Evolutionary conservation across 2,888 invertebrate species (phyloP).

Genomic region (Hymenopus coronatus): DNA sequence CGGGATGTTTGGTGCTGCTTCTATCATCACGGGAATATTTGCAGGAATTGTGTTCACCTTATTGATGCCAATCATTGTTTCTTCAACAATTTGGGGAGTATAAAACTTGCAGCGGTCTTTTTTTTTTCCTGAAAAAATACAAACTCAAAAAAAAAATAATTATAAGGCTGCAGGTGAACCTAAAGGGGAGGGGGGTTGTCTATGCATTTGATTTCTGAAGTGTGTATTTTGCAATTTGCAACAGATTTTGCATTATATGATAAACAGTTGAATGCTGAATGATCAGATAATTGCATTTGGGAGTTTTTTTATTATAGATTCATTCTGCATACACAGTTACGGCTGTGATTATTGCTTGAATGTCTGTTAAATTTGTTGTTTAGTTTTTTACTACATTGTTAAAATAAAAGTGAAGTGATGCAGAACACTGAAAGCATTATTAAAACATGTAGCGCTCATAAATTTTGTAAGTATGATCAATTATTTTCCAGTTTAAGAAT

Average conservation of each 20-base stretch:
- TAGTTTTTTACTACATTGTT: neutral
- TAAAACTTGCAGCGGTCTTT: neutral
- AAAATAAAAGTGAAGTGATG: neutral
- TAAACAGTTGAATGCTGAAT: neutral
- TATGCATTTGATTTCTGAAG: neutral
- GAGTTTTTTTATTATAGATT: neutral
- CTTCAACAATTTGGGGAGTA: neutral
- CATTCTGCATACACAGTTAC: neutral
- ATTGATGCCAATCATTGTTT: constrained; percentile 41
- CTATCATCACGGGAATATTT: constrained; percentile 85
- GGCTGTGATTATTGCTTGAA: neutral
- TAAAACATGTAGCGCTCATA: neutral
- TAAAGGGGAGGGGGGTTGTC: neutral
- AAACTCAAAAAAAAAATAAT: neutral
- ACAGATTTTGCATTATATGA: neutral
- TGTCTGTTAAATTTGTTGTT: neutral
- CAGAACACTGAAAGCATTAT: neutral
- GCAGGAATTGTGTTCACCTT: constrained; percentile 76
- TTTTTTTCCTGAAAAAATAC: neutral
- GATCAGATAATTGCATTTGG: neutral
- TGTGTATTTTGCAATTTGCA: neutral
- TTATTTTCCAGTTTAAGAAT: neutral
- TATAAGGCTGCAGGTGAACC: neutral
- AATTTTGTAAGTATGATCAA: neutral
- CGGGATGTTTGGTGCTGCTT: constrained; percentile 95